A percentile compares a stretch with the other conserved stretches of the same genome.
These are phyloP conservation scores for Erebia palarica DNA, from an alignment of 2,888 invertebrate genomes.

Conservation along the genomic window DNA sequence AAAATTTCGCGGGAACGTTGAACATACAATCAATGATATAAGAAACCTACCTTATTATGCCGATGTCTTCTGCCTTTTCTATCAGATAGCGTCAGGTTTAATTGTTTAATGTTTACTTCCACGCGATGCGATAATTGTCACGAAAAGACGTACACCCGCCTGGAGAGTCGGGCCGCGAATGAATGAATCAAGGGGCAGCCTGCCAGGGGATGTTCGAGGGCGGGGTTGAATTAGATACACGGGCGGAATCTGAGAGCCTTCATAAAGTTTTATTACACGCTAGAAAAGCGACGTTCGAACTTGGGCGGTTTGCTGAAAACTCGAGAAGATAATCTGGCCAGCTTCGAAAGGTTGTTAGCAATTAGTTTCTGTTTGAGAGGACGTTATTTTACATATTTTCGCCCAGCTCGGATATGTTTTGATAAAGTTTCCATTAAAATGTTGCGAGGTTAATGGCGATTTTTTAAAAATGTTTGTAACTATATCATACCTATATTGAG, in stretches of 20 bases:
- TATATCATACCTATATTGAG: too few relatives aligned
- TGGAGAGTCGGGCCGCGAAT: constrained; percentile 59
- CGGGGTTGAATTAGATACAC: constrained; percentile 55
- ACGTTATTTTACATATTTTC: constrained; percentile 36
- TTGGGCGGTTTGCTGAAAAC: constrained; percentile 58
- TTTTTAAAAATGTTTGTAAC: too few relatives aligned
- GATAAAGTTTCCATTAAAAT: constrained; percentile 36
- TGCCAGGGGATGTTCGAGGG: constrained; percentile 65
- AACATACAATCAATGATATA: neutral
- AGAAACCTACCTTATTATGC: constrained; percentile 33
- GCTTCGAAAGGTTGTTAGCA: constrained; percentile 42
- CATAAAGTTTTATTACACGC: constrained; percentile 8
- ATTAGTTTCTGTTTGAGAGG: constrained; percentile 28
- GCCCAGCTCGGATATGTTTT: constrained; percentile 35
- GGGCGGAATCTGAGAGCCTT: constrained; percentile 25
- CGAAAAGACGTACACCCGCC: constrained; percentile 48
- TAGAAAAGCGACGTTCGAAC: constrained; percentile 36
- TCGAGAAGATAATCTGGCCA: constrained; percentile 49
- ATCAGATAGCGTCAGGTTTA: constrained; percentile 29
- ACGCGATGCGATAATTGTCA: constrained; percentile 48
- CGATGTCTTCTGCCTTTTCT: constrained; percentile 25
- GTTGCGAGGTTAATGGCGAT: constrained; percentile 12
- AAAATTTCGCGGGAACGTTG: neutral
- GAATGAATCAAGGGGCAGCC: constrained; percentile 69
- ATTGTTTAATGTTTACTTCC: constrained; percentile 57